Evolutionary conservation across 1,140 invertebrate genomes (phyloP), one percentile per base, ranked within the genome.

Genomic region (Whitmania pigra): DNA sequence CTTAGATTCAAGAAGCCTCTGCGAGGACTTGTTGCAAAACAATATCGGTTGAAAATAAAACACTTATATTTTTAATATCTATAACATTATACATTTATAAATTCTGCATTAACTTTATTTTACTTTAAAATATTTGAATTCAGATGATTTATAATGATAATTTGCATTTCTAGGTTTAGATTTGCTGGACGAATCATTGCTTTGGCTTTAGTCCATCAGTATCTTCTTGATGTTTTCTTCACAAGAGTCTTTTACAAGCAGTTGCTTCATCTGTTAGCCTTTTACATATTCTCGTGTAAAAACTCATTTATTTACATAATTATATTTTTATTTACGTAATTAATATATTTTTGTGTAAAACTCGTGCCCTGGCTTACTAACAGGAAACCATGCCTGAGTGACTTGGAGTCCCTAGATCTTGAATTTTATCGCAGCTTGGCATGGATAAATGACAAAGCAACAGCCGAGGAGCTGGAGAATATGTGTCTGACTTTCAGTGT

Each of bases 161-260:
- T 17, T 71, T 71, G 77, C 71, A 73, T 74, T 82, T 82, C 60
- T 79, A 90, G 89, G 89, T 97, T 97, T 82, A 86, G 93, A 74
- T 95, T 97, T 83, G 93, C 92, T 75, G 94, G 94, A 0, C 87
- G 94, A 76, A 91, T 97, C 18, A 80, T 98, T 71, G 94, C 93
- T 9, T 83, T 97, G 74, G 93, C 94, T 13, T 83, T 97, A 18
- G 92, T 97, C 7, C 94, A 98, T 84, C 93, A 97, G 76, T 97
- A 96, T 82, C 84, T 97, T 66, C 84, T 98, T 57, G 94, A 97
- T 83, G 94, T 91, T 27, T 97, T 97, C 84, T 97, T 98, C 81
- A 97, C 94, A 0, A 84, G 93, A 55, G 92, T 94, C 27, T 94
- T 98, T 82, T 97, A 97, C 82, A 97, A 97, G 83, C 91, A 92